phyloP scores from a whole-genome alignment of 2,797 vertebrate genomes.

The Poecilia picta region DNA sequence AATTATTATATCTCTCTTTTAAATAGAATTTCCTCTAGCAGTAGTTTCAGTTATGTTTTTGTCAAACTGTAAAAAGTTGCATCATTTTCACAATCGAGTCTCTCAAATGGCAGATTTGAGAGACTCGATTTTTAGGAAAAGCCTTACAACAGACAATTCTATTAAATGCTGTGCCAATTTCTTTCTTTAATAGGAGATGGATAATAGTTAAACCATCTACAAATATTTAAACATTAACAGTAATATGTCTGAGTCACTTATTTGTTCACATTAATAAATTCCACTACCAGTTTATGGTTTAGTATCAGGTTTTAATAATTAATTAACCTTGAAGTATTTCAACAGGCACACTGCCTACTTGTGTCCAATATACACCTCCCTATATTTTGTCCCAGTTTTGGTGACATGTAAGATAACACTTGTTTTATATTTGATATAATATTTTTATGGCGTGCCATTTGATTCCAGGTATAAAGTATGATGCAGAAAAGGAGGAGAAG shows the following conservation, averaged over 20 bases:
- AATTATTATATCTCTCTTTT: background rate
- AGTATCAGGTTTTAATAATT: background rate
- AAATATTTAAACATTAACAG: background rate
- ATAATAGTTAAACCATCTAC: background rate
- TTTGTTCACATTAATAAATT: background rate
- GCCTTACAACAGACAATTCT: background rate
- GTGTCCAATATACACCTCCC: background rate
- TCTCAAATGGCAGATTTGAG: background rate
- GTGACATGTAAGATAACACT: background rate
- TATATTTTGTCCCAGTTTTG: slow-evolving; percentile 29
- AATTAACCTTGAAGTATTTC: background rate
- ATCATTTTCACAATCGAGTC: too few species aligned
- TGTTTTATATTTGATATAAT: background rate
- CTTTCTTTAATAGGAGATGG: background rate
- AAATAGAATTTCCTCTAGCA: background rate
- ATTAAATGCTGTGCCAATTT: background rate
- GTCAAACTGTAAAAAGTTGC: background rate
- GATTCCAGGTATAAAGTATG: slow-evolving; percentile 92
- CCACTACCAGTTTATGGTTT: background rate
- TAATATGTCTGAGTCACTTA: background rate
- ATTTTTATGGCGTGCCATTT: background rate
- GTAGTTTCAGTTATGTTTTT: background rate
- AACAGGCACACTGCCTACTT: background rate
- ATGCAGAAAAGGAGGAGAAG: slow-evolving; percentile 93
- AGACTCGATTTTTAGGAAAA: background rate